These are phyloP conservation scores for Nemurella pictetii DNA, from an alignment of 2,888 invertebrate genomes.

Conservation along the genomic window DNA sequence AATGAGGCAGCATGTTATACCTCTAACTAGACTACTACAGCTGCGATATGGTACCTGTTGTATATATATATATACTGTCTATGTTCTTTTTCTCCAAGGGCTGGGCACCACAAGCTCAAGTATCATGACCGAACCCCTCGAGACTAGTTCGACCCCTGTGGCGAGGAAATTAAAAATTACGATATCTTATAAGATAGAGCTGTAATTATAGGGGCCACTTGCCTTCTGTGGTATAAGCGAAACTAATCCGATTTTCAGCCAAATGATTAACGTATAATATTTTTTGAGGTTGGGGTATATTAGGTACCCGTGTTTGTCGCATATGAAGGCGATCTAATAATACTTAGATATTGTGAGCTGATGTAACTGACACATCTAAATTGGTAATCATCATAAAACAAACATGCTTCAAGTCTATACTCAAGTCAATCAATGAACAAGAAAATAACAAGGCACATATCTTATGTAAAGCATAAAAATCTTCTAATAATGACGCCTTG, in stretches of 20 bases:
- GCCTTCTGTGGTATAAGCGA: too few species aligned
- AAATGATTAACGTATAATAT: too few species aligned
- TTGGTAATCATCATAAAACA: neutral
- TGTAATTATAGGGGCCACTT: too few species aligned
- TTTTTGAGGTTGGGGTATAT: neutral
- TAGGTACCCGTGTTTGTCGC: neutral
- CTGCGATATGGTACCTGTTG: neutral
- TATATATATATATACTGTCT: neutral
- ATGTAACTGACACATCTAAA: neutral
- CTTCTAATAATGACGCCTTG: neutral
- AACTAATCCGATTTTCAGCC: too few species aligned
- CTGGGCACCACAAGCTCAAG: neutral
- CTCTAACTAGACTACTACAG: neutral
- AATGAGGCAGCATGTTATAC: neutral
- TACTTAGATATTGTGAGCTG: neutral
- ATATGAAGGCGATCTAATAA: neutral
- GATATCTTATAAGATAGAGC: neutral
- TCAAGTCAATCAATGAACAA: neutral
- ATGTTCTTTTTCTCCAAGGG: neutral
- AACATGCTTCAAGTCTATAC: neutral
- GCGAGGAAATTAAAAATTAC: neutral
- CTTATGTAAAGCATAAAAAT: neutral
- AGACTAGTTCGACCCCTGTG: neutral
- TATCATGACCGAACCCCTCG: neutral
- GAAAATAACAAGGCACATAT: neutral